Evolutionary conservation across 2,113 vertebrate species (phyloP), one percentile per base, ranked within the genome.

Genomic region (Noctilio leporinus): DNA sequence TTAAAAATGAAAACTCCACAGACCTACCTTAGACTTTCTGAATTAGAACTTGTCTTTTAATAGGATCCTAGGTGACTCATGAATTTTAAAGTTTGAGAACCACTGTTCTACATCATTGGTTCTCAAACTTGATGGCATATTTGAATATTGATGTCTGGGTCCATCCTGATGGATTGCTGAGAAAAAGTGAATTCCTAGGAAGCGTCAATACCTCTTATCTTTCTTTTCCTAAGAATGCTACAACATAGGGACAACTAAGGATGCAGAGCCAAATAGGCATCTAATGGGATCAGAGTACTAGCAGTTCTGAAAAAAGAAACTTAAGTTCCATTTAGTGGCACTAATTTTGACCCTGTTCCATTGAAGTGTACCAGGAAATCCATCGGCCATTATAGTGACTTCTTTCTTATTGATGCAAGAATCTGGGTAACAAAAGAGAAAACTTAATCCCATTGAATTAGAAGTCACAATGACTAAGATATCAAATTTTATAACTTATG

Each of bases 11-110:
- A 90, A 91, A 53, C 17, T 80, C 55, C 35, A 30, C 24, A 80
- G 38, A 33, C 33, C 4, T 53, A 86, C 33, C 65, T 10, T 14
- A 88, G 40, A 28, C 77, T 35, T 91, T 43, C 62, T 84, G 77
- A 92, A 65, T 28, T 30, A 24, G 24, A 87, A 82, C 83, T 82
- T 59, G 38, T 81, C 82, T 96, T 94, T 93, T 85, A 78, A 62
- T 87, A 82, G 83, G 53, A 83, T 87, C 8, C 16, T 40, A 51
- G 12, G 28, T 78, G 55, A 96, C 49, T 64, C 9, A 35, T 55
- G n/a, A 92, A 84, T 40, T 88, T 84, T 76, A 83, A 73, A 73
- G 24, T 75, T 65, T 82, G 17, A 57, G 57, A 77, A 94, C 82
- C 83, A 83, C 33, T 55, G 35, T 91, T 76, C 45, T 73, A 59